Evolutionary conservation across 2,797 vertebrate species (phyloP).

Genomic region (Gobio occitaniae): DNA sequence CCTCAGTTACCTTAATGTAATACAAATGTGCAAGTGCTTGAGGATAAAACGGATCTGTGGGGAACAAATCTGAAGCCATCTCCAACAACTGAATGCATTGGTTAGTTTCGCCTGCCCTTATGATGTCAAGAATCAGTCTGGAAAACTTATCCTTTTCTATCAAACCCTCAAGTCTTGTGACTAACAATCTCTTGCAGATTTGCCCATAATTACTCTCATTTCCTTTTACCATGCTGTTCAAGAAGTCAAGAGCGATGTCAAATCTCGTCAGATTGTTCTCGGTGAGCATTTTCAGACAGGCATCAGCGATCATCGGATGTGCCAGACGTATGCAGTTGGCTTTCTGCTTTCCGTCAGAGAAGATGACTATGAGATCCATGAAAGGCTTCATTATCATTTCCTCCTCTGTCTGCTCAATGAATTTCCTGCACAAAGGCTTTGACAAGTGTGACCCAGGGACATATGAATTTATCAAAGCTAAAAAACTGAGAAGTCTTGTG

Average conservation of each 20-base stretch:
- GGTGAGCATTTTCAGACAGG: slow-evolving; percentile 9
- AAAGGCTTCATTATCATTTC: neutral
- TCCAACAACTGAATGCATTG: neutral
- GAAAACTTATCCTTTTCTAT: neutral
- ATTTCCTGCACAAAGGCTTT: neutral
- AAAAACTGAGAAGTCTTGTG: slow-evolving; percentile 38
- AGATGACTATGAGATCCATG: slow-evolving; percentile 8
- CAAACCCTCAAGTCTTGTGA: neutral
- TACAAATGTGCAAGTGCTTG: slow-evolving; percentile 43
- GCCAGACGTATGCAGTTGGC: slow-evolving; percentile 5
- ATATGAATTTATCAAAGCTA: slow-evolving; percentile 38
- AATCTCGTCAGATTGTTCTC: neutral
- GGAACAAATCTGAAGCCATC: neutral
- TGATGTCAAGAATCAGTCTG: slow-evolving; percentile 27
- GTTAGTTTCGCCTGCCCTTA: neutral
- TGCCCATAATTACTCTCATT: neutral
- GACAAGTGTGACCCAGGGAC: slow-evolving; percentile 23
- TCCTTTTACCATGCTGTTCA: neutral
- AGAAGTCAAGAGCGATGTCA: neutral
- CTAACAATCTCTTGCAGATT: slow-evolving; percentile 29
- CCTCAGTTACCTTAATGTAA: neutral
- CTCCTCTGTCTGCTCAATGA: neutral
- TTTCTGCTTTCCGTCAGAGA: neutral
- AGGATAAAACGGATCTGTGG: neutral
- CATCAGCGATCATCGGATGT: slow-evolving; percentile 37